Base-by-base conservation (phyloP, 2,888 invertebrate genomes). In the Taenaris catops region DNA sequence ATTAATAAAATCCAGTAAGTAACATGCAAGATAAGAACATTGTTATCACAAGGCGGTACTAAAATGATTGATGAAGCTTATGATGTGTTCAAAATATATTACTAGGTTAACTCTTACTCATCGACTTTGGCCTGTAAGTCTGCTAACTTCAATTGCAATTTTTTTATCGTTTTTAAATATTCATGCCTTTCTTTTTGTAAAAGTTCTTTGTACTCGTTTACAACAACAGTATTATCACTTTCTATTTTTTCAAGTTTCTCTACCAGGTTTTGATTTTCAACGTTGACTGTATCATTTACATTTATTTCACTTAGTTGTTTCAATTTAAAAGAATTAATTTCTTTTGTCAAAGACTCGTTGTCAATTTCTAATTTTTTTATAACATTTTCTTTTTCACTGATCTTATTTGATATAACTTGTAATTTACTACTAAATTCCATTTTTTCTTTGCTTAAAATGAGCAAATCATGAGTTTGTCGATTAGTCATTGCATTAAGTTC, bases 181-280 rank as follows among this genome's bases (percentile, higher is more conserved):
- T 89, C 83, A 42, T 74, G 71, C 54, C 87, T 78, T 63, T 91
- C 90, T 38, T 73, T 84, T 11, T 63, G 67, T 23, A 89, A 49
- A 17, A 89, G 49, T 43, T 76, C 71, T 49, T 89, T 89, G 48
- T 86, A 89, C 60, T 89, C 87, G 29, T 68, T 64, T n/a, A 72
- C 51, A 7, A 81, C 55, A 6, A 48, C 44, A 37, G 69, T 66
- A 55, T 87, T 86, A 38, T 88, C 86, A 9, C 58, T 61, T 59
- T 89, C 86, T 27, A 87, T 53, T 39, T 79, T 68, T 41, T 74
- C 70, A 1, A 79, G 44, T 6, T 73, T 64, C 16, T 60, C 41
- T 18, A 89, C 41, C 36, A 89, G 66, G 10, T 67, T 59, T 40
- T 87, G 80, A 16, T 73, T 76, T 50, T 89, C 84, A 41, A 84